A percentile compares a stretch with the other conserved stretches of the same genome.
Evolutionary conservation across 2,888 invertebrate species (phyloP).

Genomic region (Tachystola acroxantha): DNA sequence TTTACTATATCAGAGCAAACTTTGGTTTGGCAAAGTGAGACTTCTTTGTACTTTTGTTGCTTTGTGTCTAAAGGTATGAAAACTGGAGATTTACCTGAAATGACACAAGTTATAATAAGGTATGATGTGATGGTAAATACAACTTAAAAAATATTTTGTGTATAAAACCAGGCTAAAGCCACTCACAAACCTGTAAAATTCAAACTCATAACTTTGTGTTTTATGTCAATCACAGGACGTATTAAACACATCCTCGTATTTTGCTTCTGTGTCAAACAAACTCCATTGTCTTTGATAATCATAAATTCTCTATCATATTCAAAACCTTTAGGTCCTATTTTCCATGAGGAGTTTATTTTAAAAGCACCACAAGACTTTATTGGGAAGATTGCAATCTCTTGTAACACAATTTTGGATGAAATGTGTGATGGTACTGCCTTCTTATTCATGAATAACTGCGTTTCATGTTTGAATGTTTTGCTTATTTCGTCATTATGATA

Average conservation of each 20-base stretch:
- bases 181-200: conserved; percentile 77
- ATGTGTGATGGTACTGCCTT: conserved; percentile 17
- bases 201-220: conserved; percentile 72
- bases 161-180: too few species aligned
- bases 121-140: too few species aligned
- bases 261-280: conserved; percentile 93
- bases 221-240: conserved; percentile 83
- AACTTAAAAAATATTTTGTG: too few species aligned
- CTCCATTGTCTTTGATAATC: conserved; percentile 89
- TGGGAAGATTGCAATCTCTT: conserved; percentile 83
- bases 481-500: conserved; percentile 22
- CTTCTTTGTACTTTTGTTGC: conserved; percentile 27
- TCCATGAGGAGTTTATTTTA: conserved; percentile 83
- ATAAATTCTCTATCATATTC: conserved; percentile 96
- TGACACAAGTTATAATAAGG: not conserved
- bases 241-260: conserved; percentile 88
- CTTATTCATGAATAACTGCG: conserved; percentile 19
- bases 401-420: conserved; percentile 18
- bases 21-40: conserved; percentile 84
- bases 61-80: conserved; percentile 68
- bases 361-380: conserved; percentile 94
- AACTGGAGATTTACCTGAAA: conserved; percentile 73
- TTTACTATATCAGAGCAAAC: conserved; percentile 90
- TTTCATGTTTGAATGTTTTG: too few species aligned
- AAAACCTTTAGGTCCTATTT: conserved; percentile 86